These are phyloP conservation scores for Sciurus carolinensis DNA, from an alignment of 2,797 vertebrate genomes.

Conservation along the genomic window DNA sequence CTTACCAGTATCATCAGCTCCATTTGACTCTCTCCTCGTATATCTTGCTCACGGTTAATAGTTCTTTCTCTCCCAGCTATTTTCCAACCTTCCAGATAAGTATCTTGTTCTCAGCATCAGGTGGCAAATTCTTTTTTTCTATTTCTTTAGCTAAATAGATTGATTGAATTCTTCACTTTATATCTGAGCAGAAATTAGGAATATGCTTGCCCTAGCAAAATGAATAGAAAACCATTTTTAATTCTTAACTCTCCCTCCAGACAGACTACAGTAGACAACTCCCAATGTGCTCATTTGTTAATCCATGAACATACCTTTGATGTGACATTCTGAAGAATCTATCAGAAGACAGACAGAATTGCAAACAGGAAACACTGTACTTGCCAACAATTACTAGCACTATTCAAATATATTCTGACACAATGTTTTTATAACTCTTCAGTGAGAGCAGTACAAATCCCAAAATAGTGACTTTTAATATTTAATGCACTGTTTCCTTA, in stretches of 20 bases:
- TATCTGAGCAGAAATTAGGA: constrained; percentile 11
- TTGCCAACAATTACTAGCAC: background rate
- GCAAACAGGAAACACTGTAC: constrained; percentile 19
- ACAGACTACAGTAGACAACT: background rate
- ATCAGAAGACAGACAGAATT: constrained; percentile 28
- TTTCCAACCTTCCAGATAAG: background rate
- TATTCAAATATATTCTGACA: background rate
- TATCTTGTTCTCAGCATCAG: constrained; percentile 31
- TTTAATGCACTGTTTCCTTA: constrained; percentile 7
- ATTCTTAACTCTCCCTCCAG: background rate
- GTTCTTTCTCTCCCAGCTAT: background rate
- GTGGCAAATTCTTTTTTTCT: background rate
- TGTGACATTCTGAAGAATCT: constrained; percentile 48
- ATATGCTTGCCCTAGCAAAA: background rate
- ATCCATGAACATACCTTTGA: background rate
- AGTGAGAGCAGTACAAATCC: background rate
- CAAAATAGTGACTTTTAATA: background rate
- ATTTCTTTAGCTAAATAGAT: constrained; percentile 43
- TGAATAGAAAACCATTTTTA: background rate
- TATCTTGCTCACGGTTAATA: background rate
- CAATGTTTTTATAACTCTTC: constrained; percentile 20
- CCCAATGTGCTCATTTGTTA: constrained; percentile 17
- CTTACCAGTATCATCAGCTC: background rate
- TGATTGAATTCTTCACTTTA: background rate
- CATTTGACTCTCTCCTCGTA: background rate